A percentile compares a stretch with the other conserved stretches of the same genome.
Conservation (phyloP, 2,888 invertebrate species). For the Dione juno region DNA sequence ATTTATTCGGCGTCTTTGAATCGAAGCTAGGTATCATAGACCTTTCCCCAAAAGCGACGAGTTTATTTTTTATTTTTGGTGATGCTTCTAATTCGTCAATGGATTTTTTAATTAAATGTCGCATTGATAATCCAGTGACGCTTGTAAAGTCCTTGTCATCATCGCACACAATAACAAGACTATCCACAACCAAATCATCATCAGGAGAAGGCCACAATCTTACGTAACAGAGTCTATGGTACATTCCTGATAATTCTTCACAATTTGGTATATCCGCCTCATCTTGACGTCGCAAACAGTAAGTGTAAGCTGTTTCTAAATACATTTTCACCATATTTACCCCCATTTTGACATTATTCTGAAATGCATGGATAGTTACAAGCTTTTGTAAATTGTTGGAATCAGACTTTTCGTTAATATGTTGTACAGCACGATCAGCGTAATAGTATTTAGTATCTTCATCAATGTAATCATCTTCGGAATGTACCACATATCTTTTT, state of each 20-base stretch:
- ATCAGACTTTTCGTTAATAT: constrained; percentile 56
- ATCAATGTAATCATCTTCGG: constrained; percentile 62
- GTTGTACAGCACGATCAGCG: constrained; percentile 61
- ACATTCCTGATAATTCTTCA: constrained; percentile 65
- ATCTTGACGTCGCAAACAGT: constrained; percentile 58
- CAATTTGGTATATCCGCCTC: constrained; percentile 56
- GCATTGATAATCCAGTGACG: constrained; percentile 61
- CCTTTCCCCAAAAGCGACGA: constrained; percentile 63
- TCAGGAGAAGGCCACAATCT: constrained; percentile 66
- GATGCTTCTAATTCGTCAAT: constrained; percentile 58
- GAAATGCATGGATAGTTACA: constrained; percentile 60
- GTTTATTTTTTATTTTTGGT: constrained; percentile 55
- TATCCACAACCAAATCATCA: constrained; percentile 61
- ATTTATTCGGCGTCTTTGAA: constrained; percentile 56
- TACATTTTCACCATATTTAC: constrained; percentile 63
- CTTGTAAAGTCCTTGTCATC: constrained; percentile 59
- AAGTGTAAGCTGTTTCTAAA: constrained; percentile 67
- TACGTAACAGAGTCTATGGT: constrained; percentile 64
- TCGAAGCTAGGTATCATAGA: constrained; percentile 64
- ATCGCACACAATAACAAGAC: constrained; percentile 63
- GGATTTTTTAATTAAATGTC: constrained; percentile 56
- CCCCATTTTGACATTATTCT: constrained; percentile 60
- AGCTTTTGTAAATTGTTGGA: constrained; percentile 67
- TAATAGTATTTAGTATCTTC: constrained; percentile 66
- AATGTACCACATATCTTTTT: constrained; percentile 52